Evolutionary conservation across 2,888 invertebrate species (phyloP).

Genomic region (Notodonta ziczac): DNA sequence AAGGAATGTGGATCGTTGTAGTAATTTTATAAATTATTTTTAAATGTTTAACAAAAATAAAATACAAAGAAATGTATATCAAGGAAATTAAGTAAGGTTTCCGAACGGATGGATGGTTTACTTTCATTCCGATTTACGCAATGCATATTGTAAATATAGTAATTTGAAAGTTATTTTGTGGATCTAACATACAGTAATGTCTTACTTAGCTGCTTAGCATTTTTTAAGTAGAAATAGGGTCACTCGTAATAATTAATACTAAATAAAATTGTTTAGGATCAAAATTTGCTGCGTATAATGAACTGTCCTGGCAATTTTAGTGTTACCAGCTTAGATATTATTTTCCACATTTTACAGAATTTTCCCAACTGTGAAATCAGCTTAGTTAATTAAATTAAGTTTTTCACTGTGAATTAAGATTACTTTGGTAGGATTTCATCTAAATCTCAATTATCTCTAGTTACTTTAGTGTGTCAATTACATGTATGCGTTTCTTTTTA

Average conservation of each 20-base stretch:
- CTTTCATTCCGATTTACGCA: neutral
- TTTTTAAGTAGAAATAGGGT: neutral
- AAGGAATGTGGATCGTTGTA: too few relatives aligned
- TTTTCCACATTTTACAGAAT: conserved; percentile 13
- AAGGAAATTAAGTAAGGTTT: neutral
- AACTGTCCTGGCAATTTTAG: conserved; percentile 2
- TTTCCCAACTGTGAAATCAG: conserved; percentile 16
- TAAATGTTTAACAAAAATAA: too few relatives aligned
- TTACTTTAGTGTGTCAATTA: neutral
- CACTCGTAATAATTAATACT: too few relatives aligned
- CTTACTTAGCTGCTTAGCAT: neutral
- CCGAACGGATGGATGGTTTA: neutral
- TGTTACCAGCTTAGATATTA: conserved; percentile 24
- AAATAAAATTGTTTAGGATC: too few relatives aligned
- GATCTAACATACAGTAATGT: too few relatives aligned
- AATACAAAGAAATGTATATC: too few relatives aligned
- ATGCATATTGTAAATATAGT: neutral
- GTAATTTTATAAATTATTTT: too few relatives aligned
- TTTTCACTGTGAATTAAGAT: conserved; percentile 11
- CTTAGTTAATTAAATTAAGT: conserved; percentile 17
- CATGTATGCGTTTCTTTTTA: neutral
- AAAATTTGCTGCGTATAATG: conserved; percentile 15
- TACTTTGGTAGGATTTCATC: conserved; percentile 23
- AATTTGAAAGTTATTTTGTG: too few relatives aligned
- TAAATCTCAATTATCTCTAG: neutral